These are phyloP conservation scores for Latrodectus elegans DNA, from an alignment of 2,888 invertebrate genomes.

Conservation along the genomic window DNA sequence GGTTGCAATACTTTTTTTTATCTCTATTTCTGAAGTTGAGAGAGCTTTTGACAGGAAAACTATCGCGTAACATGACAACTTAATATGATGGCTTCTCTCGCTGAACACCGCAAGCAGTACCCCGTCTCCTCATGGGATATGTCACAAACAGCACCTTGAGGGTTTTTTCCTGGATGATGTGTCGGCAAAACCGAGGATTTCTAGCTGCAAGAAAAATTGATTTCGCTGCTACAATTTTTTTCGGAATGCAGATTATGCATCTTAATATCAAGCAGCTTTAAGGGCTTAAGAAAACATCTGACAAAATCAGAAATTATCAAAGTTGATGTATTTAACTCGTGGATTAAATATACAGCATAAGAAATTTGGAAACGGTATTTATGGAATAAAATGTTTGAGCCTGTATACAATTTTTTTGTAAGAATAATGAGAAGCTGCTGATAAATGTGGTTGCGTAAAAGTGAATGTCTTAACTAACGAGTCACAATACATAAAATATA, in stretches of 20 bases:
- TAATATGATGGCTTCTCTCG: constrained; percentile 55
- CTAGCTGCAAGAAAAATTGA: background rate
- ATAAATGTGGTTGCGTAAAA: too few relatives aligned
- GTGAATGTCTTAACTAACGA: too few relatives aligned
- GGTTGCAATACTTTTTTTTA: constrained; percentile 10
- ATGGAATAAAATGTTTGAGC: too few relatives aligned
- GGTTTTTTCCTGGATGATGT: background rate
- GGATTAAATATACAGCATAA: too few relatives aligned
- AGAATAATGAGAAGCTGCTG: too few relatives aligned
- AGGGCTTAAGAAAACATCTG: background rate
- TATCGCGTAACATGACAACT: constrained; percentile 57
- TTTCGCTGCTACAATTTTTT: background rate
- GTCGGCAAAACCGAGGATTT: background rate
- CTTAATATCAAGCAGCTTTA: constrained; percentile 21
- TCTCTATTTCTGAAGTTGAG: constrained; percentile 25
- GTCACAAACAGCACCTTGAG: constrained; percentile 50
- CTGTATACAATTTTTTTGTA: too few relatives aligned
- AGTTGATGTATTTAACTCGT: too few relatives aligned
- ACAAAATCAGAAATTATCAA: background rate
- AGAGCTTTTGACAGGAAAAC: constrained; percentile 56
- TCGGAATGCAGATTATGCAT: constrained; percentile 39
- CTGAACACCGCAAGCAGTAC: constrained; percentile 23
- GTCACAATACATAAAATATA: too few relatives aligned
- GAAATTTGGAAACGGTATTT: too few relatives aligned
- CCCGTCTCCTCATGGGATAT: constrained; percentile 6